Evolutionary conservation across 1,140 invertebrate genomes (phyloP).

Genomic region (Calosoma granatense): DNA sequence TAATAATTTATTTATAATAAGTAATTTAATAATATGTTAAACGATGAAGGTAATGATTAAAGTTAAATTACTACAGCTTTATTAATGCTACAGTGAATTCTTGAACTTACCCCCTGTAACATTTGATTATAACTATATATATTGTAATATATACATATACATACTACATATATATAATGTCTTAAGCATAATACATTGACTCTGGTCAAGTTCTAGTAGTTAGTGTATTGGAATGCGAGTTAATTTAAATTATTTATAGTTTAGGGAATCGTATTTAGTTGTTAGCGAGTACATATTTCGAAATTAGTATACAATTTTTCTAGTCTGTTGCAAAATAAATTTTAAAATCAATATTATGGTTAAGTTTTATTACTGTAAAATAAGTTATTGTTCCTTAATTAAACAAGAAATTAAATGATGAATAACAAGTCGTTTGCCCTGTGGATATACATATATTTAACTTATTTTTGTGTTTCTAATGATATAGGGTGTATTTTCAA

Average conservation of each 20-base stretch:
- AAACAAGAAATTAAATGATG: neutral
- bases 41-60: conserved; percentile 5
- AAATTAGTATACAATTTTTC: conserved; percentile 9
- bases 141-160: conserved; percentile 2
- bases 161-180: no score
- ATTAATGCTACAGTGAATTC: conserved; percentile 3
- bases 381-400: conserved; percentile 8
- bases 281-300: conserved; percentile 7
- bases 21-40: conserved; percentile 5
- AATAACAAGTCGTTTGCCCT: neutral
- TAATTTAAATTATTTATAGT: neutral
- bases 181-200: no score
- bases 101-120: neutral
- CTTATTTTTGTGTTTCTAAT: conserved; percentile 7
- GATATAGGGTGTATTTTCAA: conserved; percentile 3
- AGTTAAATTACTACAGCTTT: neutral
- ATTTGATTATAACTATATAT: neutral
- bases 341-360: conserved; percentile 4
- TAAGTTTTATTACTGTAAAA: conserved; percentile 9
- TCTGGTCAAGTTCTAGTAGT: neutral
- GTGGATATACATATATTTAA: conserved; percentile 1
- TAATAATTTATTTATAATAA: conserved; percentile 10
- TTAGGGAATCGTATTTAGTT: conserved; percentile 4
- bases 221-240: neutral
- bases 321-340: neutral